Conservation (phyloP, 2,797 vertebrate genomes). For the Poeciliopsis turneri region DNA sequence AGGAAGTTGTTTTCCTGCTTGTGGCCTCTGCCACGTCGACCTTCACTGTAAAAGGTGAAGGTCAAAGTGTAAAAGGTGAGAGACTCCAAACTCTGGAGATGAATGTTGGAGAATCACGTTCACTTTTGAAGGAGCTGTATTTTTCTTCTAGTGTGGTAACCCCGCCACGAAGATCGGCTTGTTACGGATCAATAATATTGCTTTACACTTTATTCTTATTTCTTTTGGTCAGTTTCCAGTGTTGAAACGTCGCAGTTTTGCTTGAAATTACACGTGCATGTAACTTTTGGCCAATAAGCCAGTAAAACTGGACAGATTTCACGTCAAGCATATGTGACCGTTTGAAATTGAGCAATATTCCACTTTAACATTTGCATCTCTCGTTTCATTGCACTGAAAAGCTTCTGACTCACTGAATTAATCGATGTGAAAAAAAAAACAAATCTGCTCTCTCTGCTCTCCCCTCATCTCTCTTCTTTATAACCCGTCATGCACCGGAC, state of each 20-base stretch:
- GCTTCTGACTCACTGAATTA: slow-evolving; percentile 34
- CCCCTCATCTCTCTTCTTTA: slow-evolving; percentile 54
- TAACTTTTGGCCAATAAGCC: neutral
- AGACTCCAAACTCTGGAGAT: neutral
- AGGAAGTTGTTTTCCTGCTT: neutral
- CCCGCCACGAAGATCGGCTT: neutral
- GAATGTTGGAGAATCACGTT: neutral
- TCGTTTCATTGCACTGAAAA: slow-evolving; percentile 59
- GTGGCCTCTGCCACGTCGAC: neutral
- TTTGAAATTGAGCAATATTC: slow-evolving; percentile 35
- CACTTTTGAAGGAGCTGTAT: neutral
- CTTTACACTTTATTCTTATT: neutral
- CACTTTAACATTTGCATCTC: slow-evolving; percentile 60
- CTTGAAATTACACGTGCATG: neutral
- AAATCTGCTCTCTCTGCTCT: slow-evolving; percentile 59
- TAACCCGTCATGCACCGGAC: slow-evolving; percentile 72
- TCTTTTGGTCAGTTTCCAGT: neutral
- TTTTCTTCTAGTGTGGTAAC: neutral
- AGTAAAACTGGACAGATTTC: neutral
- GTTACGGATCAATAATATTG: neutral
- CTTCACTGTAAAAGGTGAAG: neutral
- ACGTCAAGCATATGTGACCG: neutral
- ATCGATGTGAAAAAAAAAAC: neutral
- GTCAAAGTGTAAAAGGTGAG: too few species aligned
- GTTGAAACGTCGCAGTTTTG: neutral